phyloP scores from a whole-genome alignment of 2,888 invertebrate genomes.

The Spialia ferax region DNA sequence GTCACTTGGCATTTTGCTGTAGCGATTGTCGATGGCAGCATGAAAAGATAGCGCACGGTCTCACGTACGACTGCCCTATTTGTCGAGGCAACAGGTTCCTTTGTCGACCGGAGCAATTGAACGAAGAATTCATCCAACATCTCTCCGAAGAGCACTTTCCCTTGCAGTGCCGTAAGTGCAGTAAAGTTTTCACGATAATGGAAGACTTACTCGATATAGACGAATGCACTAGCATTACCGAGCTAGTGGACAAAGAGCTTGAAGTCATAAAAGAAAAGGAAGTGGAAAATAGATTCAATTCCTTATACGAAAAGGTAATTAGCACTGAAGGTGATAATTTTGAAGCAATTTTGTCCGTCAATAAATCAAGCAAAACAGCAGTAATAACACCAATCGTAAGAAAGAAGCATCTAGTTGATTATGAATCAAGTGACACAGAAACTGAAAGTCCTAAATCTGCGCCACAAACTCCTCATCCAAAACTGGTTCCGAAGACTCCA shows the following conservation, averaged over 20 bases:
- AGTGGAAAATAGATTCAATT: constrained; percentile 72
- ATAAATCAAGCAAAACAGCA: constrained; percentile 71
- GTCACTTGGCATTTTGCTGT: constrained; percentile 77
- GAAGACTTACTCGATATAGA: constrained; percentile 70
- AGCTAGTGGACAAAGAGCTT: constrained; percentile 59
- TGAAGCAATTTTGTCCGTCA: constrained; percentile 67
- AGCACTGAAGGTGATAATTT: constrained; percentile 59
- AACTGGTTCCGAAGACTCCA: constrained; percentile 64
- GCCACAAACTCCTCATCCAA: constrained; percentile 61
- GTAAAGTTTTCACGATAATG: constrained; percentile 68
- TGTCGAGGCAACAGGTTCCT: constrained; percentile 71
- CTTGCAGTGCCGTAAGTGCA: constrained; percentile 72
- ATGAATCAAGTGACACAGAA: constrained; percentile 73
- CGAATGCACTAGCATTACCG: constrained; percentile 73
- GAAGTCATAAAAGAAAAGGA: constrained; percentile 49
- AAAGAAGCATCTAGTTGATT: constrained; percentile 73
- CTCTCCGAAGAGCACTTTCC: constrained; percentile 70
- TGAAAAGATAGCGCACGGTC: constrained; percentile 66
- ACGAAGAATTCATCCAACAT: constrained; percentile 66
- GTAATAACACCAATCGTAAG: constrained; percentile 74
- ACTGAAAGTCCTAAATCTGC: constrained; percentile 53
- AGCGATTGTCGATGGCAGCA: constrained; percentile 74
- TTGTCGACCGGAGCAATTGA: constrained; percentile 63
- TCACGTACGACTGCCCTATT: constrained; percentile 75
- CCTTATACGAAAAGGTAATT: constrained; percentile 64